phyloP scores from a whole-genome alignment of 2,888 invertebrate species.

The Blastobasis adustella region DNA sequence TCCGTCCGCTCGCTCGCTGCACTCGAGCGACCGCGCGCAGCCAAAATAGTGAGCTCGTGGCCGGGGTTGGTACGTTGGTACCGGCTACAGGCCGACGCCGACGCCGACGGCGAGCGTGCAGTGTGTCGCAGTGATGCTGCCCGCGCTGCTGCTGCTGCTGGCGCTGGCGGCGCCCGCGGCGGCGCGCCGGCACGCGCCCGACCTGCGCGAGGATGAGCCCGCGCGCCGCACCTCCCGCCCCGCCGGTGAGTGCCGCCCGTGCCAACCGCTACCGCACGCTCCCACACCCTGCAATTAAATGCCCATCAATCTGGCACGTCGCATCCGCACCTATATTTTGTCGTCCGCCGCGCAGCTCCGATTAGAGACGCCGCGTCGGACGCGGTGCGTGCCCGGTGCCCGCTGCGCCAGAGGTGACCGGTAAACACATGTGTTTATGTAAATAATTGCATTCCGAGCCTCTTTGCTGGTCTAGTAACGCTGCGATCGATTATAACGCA shows the following conservation, averaged over 20 bases:
- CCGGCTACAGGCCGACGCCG: slow-evolving; percentile 25
- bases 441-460: slow-evolving; percentile 43
- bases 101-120: slow-evolving; percentile 33
- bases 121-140: slow-evolving; percentile 44
- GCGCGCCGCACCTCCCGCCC: slow-evolving; percentile 77
- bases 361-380: slow-evolving; percentile 12
- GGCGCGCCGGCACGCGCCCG: slow-evolving; percentile 76
- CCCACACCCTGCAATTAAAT: slow-evolving; percentile 30
- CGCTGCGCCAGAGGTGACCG: slow-evolving; percentile 15
- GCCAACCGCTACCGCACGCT: slow-evolving; percentile 57
- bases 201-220: slow-evolving; percentile 79
- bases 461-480: slow-evolving; percentile 8
- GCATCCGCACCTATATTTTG: slow-evolving; percentile 23
- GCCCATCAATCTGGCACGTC: slow-evolving; percentile 26
- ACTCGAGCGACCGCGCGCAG: slow-evolving; percentile 46
- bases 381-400: slow-evolving; percentile 1
- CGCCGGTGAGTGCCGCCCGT: slow-evolving; percentile 75
- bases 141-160: slow-evolving; percentile 59
- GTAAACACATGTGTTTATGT: slow-evolving; percentile 47
- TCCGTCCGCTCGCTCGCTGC: slow-evolving; percentile 30
- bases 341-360: slow-evolving; percentile 15
- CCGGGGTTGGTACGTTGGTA: slow-evolving; percentile 32
- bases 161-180: slow-evolving; percentile 43
- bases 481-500: slow-evolving; percentile 36
- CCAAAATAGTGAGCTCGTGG: slow-evolving; percentile 68